phyloP scores from a whole-genome alignment of 2,797 vertebrate species.

The Melanotaenia nigrans region DNA sequence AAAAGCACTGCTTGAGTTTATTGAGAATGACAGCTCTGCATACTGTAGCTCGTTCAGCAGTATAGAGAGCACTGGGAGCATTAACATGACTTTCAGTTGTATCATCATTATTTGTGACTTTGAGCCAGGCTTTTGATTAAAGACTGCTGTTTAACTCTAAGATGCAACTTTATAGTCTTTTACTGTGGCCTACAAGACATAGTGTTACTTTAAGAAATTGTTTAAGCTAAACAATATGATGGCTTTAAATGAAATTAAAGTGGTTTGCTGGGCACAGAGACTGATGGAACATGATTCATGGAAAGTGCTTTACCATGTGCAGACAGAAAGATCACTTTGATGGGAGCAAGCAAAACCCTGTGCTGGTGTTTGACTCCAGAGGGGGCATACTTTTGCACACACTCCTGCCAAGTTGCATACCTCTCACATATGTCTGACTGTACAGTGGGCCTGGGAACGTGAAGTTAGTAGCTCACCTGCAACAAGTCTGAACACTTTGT shows the following conservation, averaged over 20 bases:
- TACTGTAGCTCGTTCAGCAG: conserved; percentile 32
- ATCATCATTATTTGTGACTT: conserved; percentile 50
- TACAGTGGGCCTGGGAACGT: conserved; percentile 58
- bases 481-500: conserved; percentile 62
- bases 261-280: conserved; percentile 53
- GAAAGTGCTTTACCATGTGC: conserved; percentile 75
- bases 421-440: conserved; percentile 63
- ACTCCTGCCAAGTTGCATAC: conserved; percentile 71
- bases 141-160: conserved; percentile 51
- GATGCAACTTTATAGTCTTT: conserved; percentile 62
- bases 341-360: conserved; percentile 77
- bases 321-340: conserved; percentile 68
- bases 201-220: conserved; percentile 66
- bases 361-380: conserved; percentile 56
- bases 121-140: conserved; percentile 68
- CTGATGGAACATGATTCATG: conserved; percentile 71
- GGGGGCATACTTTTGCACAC: conserved; percentile 60
- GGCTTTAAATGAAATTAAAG: conserved; percentile 72
- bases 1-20: conserved; percentile 31
- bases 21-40: conserved; percentile 56
- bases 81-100: conserved; percentile 51
- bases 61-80: not conserved
- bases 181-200: conserved; percentile 27
- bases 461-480: conserved; percentile 65
- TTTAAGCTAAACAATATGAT: conserved; percentile 72